phyloP scores from a whole-genome alignment of 2,888 invertebrate genomes.

The Protodeltote pygarga region DNA sequence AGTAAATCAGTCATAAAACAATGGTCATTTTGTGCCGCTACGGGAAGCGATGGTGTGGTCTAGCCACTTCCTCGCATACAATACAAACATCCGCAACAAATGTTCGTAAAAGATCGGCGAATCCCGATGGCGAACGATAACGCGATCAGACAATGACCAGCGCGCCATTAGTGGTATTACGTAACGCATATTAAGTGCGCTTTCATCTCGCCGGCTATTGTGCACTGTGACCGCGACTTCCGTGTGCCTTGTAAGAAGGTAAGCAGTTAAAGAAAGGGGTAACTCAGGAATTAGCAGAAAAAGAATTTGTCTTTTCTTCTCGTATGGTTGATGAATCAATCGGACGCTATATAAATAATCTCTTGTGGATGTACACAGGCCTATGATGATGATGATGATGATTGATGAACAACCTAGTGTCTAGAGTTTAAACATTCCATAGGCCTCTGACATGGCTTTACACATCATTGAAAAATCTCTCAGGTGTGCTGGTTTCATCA shows the following conservation, averaged over 20 bases:
- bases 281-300: slow-evolving; percentile 8
- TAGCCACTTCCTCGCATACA: slow-evolving; percentile 18
- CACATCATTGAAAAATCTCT: too few relatives aligned
- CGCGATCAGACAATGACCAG: slow-evolving; percentile 62
- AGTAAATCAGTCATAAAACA: too few relatives aligned
- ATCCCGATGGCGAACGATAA: slow-evolving; percentile 49
- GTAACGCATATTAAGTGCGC: slow-evolving; percentile 80
- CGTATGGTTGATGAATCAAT: too few relatives aligned
- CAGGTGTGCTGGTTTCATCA: too few relatives aligned
- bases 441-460: too few relatives aligned
- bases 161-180: slow-evolving; percentile 70
- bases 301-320: neutral
- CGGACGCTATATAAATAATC: too few relatives aligned
- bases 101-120: slow-evolving; percentile 36
- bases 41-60: slow-evolving; percentile 21
- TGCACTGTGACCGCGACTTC: slow-evolving; percentile 69
- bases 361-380: too few relatives aligned
- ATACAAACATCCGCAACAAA: slow-evolving; percentile 30
- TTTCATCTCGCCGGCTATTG: slow-evolving; percentile 84
- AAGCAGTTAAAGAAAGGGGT: slow-evolving; percentile 1
- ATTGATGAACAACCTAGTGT: too few relatives aligned
- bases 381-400: too few relatives aligned
- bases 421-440: too few relatives aligned
- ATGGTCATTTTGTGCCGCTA: too few relatives aligned
- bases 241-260: slow-evolving; percentile 61